A percentile compares a stretch with the other conserved stretches of the same genome.
Evolutionary conservation across 2,797 vertebrate species (phyloP).

Genomic region (Sebastes nivosus): DNA sequence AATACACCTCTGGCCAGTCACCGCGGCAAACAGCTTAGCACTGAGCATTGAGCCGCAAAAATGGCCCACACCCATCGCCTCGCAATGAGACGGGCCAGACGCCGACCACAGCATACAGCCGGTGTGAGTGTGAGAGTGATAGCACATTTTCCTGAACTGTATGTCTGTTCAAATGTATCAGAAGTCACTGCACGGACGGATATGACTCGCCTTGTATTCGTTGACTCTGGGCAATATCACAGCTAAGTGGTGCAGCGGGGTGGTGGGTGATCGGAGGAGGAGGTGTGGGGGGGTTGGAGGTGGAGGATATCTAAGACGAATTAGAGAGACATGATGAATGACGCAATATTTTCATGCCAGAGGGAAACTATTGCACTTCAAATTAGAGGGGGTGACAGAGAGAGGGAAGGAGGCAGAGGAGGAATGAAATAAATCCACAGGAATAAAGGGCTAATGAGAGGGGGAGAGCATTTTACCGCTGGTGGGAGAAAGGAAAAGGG

Average conservation of each 20-base stretch:
- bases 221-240: slow-evolving; percentile 65
- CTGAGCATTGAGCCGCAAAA: slow-evolving; percentile 69
- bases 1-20: slow-evolving; percentile 72
- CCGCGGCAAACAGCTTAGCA: slow-evolving; percentile 69
- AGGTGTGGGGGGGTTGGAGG: not conserved
- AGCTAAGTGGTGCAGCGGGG: slow-evolving; percentile 57
- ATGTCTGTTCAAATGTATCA: slow-evolving; percentile 52
- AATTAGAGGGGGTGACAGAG: slow-evolving; percentile 73
- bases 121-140: slow-evolving; percentile 27
- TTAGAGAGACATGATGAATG: slow-evolving; percentile 82
- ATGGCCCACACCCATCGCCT: slow-evolving; percentile 57
- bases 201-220: slow-evolving; percentile 52
- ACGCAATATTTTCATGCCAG: slow-evolving; percentile 85
- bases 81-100: slow-evolving; percentile 49
- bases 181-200: slow-evolving; percentile 45
- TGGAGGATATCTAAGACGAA: slow-evolving; percentile 74
- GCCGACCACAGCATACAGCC: not conserved
- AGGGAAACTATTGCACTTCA: slow-evolving; percentile 84
- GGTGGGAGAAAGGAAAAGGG: slow-evolving; percentile 22
- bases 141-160: slow-evolving; percentile 55
- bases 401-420: slow-evolving; percentile 63
- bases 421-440: slow-evolving; percentile 64
- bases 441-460: slow-evolving; percentile 67
- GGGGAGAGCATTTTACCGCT: slow-evolving; percentile 27
- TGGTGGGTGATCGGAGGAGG: slow-evolving; percentile 34